A percentile compares a stretch with the other conserved stretches of the same genome.
phyloP scores from a whole-genome alignment of 1,140 invertebrate species.

The Lordiphosa collinella region DNA sequence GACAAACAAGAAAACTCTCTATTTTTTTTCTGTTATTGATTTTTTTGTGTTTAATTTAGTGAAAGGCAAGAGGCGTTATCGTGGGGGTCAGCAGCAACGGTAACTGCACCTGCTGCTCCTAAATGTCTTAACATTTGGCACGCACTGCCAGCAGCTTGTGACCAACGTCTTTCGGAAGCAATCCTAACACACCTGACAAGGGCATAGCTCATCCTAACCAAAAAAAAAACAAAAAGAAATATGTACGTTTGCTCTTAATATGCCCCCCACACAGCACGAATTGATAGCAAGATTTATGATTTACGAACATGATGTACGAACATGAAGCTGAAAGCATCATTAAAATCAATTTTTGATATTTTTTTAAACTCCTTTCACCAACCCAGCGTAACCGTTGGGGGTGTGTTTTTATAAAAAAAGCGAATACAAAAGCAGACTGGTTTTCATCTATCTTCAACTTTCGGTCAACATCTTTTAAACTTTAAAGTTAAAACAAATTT shows the following conservation, averaged over 20 bases:
- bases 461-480: too few relatives aligned
- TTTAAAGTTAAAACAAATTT: too few relatives aligned
- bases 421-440: conserved; percentile 4
- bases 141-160: conserved; percentile 8
- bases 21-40: conserved; percentile 15
- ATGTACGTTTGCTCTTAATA: conserved; percentile 27
- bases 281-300: conserved; percentile 63
- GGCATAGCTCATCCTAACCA: conserved; percentile 30
- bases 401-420: conserved; percentile 3
- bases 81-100: conserved; percentile 17
- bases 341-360: conserved; percentile 60
- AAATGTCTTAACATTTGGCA: too few relatives aligned
- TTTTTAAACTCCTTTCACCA: conserved; percentile 36
- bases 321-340: conserved; percentile 42
- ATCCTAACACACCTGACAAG: conserved; percentile 16
- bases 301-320: conserved; percentile 57
- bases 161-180: neutral
- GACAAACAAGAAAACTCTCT: conserved; percentile 15
- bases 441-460: too few relatives aligned
- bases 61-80: conserved; percentile 24
- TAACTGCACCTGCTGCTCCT: neutral
- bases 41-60: conserved; percentile 32
- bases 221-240: neutral
- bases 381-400: conserved; percentile 22
- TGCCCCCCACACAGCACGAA: conserved; percentile 40